Conservation (phyloP, 1,140 invertebrate species). For the Coenobita brevimanus region DNA sequence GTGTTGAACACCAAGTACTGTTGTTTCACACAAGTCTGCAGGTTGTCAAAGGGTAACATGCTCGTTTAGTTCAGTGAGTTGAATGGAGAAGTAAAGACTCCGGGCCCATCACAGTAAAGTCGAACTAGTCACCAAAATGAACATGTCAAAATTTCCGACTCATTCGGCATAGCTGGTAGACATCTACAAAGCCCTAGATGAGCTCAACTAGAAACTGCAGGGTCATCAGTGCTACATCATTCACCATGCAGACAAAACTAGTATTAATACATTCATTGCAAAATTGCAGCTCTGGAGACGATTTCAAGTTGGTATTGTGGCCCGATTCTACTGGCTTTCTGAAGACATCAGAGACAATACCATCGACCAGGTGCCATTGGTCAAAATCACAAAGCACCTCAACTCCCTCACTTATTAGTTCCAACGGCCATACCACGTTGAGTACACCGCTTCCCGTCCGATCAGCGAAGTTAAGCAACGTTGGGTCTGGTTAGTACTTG, state of each 20-base stretch:
- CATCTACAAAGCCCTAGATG: not conserved
- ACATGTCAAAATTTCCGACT: not conserved
- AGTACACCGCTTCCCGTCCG: no score
- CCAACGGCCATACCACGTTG: no score
- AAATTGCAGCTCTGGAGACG: not conserved
- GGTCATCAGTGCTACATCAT: not conserved
- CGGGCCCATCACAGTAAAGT: not conserved
- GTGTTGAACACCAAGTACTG: not conserved
- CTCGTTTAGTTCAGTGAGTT: not conserved
- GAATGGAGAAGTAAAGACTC: no score
- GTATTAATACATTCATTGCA: not conserved
- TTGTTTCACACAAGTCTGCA: not conserved
- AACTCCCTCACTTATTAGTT: not conserved
- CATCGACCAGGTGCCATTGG: not conserved
- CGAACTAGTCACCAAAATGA: not conserved
- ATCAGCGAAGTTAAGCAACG: no score
- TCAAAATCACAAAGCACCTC: not conserved
- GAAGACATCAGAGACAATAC: not conserved
- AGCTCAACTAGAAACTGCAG: not conserved
- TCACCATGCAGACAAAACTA: not conserved
- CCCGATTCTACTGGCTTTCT: not conserved
- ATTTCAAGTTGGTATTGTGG: not conserved
- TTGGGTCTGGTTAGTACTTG: no score
- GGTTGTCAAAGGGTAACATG: not conserved
- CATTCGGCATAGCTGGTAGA: not conserved